A percentile compares a stretch with the other conserved stretches of the same genome.
Evolutionary conservation across 2,797 vertebrate genomes (phyloP).

Genomic region (Mormyrops attenuatus): DNA sequence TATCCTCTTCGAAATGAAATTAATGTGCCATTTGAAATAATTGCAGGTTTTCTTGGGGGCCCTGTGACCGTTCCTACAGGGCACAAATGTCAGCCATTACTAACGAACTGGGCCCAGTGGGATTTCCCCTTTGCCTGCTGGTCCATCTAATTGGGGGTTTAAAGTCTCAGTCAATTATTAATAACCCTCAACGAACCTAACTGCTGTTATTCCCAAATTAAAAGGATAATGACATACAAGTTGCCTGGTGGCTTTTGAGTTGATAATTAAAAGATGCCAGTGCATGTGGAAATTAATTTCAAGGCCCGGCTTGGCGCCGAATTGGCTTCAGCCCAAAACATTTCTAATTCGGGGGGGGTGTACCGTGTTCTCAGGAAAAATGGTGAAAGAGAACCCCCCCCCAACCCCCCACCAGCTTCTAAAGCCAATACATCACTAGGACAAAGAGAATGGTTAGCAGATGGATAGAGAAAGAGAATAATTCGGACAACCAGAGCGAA

Average conservation of each 20-base stretch:
- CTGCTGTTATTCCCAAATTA: constrained; percentile 28
- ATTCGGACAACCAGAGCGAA: background rate
- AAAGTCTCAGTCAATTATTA: constrained; percentile 67
- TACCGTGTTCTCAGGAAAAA: background rate
- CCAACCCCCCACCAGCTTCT: background rate
- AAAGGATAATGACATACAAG: constrained; percentile 43
- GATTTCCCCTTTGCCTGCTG: constrained; percentile 56
- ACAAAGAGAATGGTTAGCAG: background rate
- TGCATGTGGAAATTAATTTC: constrained; percentile 29
- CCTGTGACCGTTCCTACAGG: constrained; percentile 32
- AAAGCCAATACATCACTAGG: background rate
- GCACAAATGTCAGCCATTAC: constrained; percentile 65
- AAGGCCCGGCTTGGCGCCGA: background rate
- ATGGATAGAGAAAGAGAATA: background rate
- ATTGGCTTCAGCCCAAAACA: background rate
- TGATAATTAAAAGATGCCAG: constrained; percentile 37
- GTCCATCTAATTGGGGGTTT: constrained; percentile 61
- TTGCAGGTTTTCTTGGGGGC: constrained; percentile 13
- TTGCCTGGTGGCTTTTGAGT: constrained; percentile 26
- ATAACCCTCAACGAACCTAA: constrained; percentile 44
- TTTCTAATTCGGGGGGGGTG: background rate
- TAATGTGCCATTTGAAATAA: constrained; percentile 15
- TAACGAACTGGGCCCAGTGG: constrained; percentile 58
- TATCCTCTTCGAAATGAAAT: constrained; percentile 19
- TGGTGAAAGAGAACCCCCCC: background rate